Evolutionary conservation across 2,797 vertebrate species (phyloP), one percentile per base, ranked within the genome.

Genomic region (Geotrypetes seraphini): DNA sequence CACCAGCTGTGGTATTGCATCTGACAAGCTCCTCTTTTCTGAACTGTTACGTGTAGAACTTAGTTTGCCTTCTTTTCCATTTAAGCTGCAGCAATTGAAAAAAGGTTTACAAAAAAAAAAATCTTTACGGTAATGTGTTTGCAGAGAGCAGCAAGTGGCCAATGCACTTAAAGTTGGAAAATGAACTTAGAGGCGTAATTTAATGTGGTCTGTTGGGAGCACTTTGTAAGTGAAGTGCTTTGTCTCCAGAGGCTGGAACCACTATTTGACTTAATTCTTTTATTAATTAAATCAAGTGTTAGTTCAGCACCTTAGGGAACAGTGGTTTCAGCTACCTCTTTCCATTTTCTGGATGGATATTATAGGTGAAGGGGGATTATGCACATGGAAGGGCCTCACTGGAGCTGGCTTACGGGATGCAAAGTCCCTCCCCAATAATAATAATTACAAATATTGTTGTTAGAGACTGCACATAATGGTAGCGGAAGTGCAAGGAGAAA

Each of bases 231-330:
- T 8, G 8, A 12, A 15, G 25, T n/a, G 8, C 23, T 1, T 14
- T 16, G 32, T 21, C 43, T 48, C 25, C n/a, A 23, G 25, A 36
- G 40, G 26, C 29, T 31, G 29, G 16, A 8, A 25, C 26, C 36
- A 21, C 23, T 43, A 13, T 39, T 40, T 35, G 42, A 29, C 42
- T 39, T 48, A 36, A 26, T 16, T 24, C 19, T 40, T 33, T 18
- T 32, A 23, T 29, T 40, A 48, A 48, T 54, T 39, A 25, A 35
- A 36, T 39, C 43, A 36, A 25, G 22, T 22, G 30, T 23, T 19
- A 16, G 25, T 22, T 21, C 12, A 9, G 7, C 16, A 33, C 28
- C 32, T 24, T 20, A 24, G 39, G 39, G 34, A 22, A 20, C 23
- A 22, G n/a, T 21, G 39, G 15, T 12, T 33, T 38, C 49, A 24